These are phyloP conservation scores for Cnemophilus loriae DNA, from an alignment of 2,113 vertebrate genomes.

Conservation along the genomic window DNA sequence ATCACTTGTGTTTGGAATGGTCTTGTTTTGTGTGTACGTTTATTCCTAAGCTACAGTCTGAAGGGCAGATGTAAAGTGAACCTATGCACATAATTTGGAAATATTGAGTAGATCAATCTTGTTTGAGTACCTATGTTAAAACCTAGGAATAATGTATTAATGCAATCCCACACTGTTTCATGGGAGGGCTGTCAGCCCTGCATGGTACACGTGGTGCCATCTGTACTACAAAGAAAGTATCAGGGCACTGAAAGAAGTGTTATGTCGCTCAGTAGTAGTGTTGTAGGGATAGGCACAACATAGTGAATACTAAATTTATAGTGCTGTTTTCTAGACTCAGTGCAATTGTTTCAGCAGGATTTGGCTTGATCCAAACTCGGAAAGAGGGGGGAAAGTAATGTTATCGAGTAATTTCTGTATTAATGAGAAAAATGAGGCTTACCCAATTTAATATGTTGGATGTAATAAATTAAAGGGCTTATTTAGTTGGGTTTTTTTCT, in stretches of 20 bases:
- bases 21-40: neutral
- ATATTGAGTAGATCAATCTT: neutral
- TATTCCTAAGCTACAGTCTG: neutral
- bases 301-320: neutral
- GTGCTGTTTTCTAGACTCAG: neutral
- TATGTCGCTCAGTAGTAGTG: neutral
- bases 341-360: neutral
- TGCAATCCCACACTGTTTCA: neutral
- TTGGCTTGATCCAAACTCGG: neutral
- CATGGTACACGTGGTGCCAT: neutral
- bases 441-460: neutral
- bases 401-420: neutral
- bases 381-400: neutral
- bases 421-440: neutral
- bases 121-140: neutral
- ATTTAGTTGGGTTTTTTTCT: neutral
- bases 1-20: neutral
- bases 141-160: neutral
- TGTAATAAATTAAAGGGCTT: neutral
- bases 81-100: neutral
- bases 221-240: constrained; percentile 1
- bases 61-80: neutral
- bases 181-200: neutral
- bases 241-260: neutral
- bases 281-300: constrained; percentile 5